Evolutionary conservation across 1,140 invertebrate species (phyloP).

Genomic region (Leptinotarsa lineolata): DNA sequence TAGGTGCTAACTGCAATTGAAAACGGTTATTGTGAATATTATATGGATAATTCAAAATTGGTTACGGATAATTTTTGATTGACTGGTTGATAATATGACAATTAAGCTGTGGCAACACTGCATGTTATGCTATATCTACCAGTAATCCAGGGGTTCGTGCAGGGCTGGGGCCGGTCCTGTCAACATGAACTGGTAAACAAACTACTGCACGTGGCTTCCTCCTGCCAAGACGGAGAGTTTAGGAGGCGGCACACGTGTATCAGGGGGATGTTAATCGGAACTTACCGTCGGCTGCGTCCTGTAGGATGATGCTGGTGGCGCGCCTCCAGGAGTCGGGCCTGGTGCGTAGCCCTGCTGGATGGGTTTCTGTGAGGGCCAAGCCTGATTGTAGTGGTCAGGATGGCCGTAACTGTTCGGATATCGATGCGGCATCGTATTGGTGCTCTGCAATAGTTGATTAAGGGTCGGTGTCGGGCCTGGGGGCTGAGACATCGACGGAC

Average conservation of each 20-base stretch:
- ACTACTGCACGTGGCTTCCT: conserved; percentile 32
- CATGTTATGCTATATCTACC: too few relatives aligned
- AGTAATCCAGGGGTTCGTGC: neutral
- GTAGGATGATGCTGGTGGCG: conserved; percentile 46
- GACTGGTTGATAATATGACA: too few relatives aligned
- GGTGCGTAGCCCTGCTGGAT: conserved; percentile 38
- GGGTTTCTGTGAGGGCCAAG: conserved; percentile 51
- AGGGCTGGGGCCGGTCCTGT: conserved; percentile 18
- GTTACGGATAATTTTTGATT: too few relatives aligned
- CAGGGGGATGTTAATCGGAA: conserved; percentile 23
- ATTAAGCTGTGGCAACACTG: too few relatives aligned
- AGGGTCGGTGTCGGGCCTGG: conserved; percentile 88
- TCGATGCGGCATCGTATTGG: conserved; percentile 50
- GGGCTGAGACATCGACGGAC: conserved; percentile 72
- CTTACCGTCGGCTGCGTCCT: conserved; percentile 53
- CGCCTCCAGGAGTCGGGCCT: conserved; percentile 24
- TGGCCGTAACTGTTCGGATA: conserved; percentile 53
- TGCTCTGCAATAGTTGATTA: conserved; percentile 71
- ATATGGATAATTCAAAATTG: too few relatives aligned
- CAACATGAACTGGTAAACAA: conserved; percentile 30
- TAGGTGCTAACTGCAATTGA: too few relatives aligned
- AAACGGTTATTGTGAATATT: too few relatives aligned
- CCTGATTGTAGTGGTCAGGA: conserved; percentile 51
- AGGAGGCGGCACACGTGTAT: conserved; percentile 30
- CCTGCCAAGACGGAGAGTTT: conserved; percentile 26